Evolutionary conservation across 1,140 invertebrate species (phyloP).

Genomic region (Pomacea maculata): DNA sequence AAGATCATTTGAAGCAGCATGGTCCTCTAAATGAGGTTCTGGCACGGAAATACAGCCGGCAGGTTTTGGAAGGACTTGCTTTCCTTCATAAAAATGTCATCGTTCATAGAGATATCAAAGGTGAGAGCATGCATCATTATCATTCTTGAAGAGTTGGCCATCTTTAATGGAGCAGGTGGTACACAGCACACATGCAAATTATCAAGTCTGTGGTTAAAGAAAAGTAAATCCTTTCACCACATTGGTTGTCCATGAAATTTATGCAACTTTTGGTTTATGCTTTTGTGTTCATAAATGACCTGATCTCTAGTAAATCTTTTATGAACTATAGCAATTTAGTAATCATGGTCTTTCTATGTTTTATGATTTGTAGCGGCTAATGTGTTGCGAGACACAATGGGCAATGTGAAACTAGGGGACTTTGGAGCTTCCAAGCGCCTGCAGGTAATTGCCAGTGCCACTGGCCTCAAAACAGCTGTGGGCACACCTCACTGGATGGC

Average conservation of each 20-base stretch:
- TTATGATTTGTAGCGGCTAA: slow-evolving; percentile 60
- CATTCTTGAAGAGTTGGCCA: not conserved
- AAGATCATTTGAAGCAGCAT: slow-evolving; percentile 62
- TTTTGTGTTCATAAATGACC: no score
- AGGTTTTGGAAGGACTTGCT: slow-evolving; percentile 64
- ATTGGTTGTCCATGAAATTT: no score
- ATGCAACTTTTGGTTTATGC: no score
- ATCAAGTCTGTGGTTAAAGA: no score
- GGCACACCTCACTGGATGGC: slow-evolving; percentile 67
- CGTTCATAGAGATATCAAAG: slow-evolving; percentile 68
- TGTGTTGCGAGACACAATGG: slow-evolving; percentile 61
- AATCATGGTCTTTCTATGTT: not conserved
- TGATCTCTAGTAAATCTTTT: no score
- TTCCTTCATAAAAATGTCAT: slow-evolving; percentile 66
- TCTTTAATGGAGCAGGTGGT: not conserved
- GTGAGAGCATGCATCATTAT: slow-evolving; percentile 33
- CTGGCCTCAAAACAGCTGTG: slow-evolving; percentile 53
- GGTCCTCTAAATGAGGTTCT: slow-evolving; percentile 60
- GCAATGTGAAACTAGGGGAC: slow-evolving; percentile 66
- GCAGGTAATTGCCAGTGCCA: slow-evolving; percentile 59
- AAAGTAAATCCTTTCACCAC: no score
- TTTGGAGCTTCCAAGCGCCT: slow-evolving; percentile 66
- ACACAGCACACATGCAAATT: not conserved
- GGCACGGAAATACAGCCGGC: slow-evolving; percentile 61
- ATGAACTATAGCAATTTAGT: no score